Evolutionary conservation across 2,797 vertebrate genomes (phyloP), one percentile per base, ranked within the genome.

Genomic region (Agapornis canus): DNA sequence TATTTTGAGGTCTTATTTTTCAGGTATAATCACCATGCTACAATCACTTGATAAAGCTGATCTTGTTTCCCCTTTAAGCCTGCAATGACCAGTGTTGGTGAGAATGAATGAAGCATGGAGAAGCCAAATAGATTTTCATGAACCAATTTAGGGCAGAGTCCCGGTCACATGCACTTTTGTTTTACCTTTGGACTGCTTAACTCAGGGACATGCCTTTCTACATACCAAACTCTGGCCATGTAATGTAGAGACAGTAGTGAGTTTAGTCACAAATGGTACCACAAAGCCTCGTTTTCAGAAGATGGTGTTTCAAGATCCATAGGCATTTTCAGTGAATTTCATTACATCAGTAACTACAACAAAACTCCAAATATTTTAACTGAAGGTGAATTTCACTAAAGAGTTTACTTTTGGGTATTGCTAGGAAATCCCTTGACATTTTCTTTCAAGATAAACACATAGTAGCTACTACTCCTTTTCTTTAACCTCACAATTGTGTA

Each of bases 31-130:
- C 52, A 79, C 32, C 37, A 70, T 0, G 2, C 40, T 60, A 70
- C 1, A 1, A 48, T 49, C 19, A 60, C 21, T 45, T 52, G 64
- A 91, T 79, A 93, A 87, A 86, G 48, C 35, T 69, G 13, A 60
- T 52, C 66, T 26, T 83, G 45, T 87, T 82, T 92, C 84, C 54
- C 56, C 85, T 90, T 79, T 88, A 95, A 95, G 93, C 37, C 51
- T 71, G 37, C 51, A 76, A 60, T n/a, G 57, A 68, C 17, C 82
- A 51, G 22, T 48, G 11, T 42, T 54, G 54, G 57, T 76, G 71
- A 91, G 77, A 92, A 94, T 80, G 84, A 94, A 91, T 83, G 76
- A 94, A 94, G 87, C 96, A 84, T 61, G 54, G 87, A 90, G 71
- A 96, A 96, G 39, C 45, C 72, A 95, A 76, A 61, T 11, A 90